Conservation (phyloP, 2,113 vertebrate genomes). For the Halichoerus grypus region DNA sequence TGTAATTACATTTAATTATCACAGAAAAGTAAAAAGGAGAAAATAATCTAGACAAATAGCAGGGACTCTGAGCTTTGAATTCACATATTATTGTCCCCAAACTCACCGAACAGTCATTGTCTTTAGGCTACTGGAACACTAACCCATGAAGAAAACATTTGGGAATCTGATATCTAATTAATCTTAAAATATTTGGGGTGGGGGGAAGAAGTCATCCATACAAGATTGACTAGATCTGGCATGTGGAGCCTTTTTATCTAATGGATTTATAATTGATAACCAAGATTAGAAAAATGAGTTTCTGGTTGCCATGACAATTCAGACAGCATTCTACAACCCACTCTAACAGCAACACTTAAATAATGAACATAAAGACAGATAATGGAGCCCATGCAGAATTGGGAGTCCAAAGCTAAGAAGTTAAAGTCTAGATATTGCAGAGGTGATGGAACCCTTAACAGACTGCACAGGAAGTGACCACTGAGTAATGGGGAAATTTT, state of each 20-base stretch:
- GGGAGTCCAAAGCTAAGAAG: not conserved
- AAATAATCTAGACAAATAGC: not conserved
- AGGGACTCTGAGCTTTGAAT: not conserved
- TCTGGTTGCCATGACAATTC: conserved; percentile 30
- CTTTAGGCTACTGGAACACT: not conserved
- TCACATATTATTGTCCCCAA: not conserved
- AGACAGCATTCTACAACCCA: not conserved
- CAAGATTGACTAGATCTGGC: not conserved
- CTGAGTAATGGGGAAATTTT: not conserved
- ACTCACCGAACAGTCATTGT: not conserved
- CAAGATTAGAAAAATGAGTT: conserved; percentile 22
- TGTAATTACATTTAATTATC: not conserved
- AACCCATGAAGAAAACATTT: not conserved
- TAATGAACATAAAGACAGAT: not conserved
- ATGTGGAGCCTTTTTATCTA: not conserved
- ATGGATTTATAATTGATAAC: not conserved
- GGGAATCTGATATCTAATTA: not conserved
- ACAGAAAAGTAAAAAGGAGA: not conserved
- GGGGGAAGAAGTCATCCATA: not conserved
- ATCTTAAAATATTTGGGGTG: not conserved
- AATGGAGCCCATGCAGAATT: not conserved
- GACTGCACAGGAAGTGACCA: not conserved
- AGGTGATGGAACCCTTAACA: not conserved
- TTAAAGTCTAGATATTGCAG: not conserved
- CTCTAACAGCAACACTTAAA: not conserved